Evolutionary conservation across 2,888 invertebrate genomes (phyloP).

Genomic region (Drosophila trichaetosa): DNA sequence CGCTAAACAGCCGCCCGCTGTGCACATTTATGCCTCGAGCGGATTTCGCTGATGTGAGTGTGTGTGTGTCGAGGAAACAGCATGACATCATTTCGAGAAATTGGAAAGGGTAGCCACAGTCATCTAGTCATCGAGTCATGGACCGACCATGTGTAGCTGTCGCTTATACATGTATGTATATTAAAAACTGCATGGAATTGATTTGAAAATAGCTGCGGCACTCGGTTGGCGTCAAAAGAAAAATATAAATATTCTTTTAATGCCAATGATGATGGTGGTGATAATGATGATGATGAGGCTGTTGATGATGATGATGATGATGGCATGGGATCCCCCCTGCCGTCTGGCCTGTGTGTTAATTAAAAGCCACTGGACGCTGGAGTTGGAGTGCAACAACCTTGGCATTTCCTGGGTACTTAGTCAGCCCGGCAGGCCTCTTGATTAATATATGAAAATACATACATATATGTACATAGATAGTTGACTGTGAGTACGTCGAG

Average conservation of each 20-base stretch:
- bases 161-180: constrained; percentile 40
- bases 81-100: constrained; percentile 77
- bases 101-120: constrained; percentile 63
- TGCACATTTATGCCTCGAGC: constrained; percentile 60
- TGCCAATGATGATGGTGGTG: constrained; percentile 54
- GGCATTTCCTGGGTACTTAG: constrained; percentile 80
- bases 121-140: constrained; percentile 33
- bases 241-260: constrained; percentile 70
- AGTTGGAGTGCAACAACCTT: constrained; percentile 79
- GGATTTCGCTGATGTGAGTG: constrained; percentile 33
- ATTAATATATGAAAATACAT: constrained; percentile 47
- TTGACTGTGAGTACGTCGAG: constrained; percentile 22
- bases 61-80: constrained; percentile 50
- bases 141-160: constrained; percentile 25
- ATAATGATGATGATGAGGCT: constrained; percentile 29
- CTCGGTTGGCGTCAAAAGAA: constrained; percentile 41
- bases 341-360: constrained; percentile 74
- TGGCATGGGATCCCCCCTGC: constrained; percentile 58
- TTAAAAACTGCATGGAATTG: constrained; percentile 80
- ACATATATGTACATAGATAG: constrained; percentile 6
- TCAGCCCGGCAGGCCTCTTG: constrained; percentile 73
- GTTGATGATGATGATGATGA: constrained; percentile 32
- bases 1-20: constrained; percentile 80
- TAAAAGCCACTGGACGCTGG: constrained; percentile 78
- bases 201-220: constrained; percentile 73